A percentile compares a stretch with the other conserved stretches of the same genome.
Evolutionary conservation across 2,797 vertebrate genomes (phyloP).

Genomic region (Hybognathus amarus): DNA sequence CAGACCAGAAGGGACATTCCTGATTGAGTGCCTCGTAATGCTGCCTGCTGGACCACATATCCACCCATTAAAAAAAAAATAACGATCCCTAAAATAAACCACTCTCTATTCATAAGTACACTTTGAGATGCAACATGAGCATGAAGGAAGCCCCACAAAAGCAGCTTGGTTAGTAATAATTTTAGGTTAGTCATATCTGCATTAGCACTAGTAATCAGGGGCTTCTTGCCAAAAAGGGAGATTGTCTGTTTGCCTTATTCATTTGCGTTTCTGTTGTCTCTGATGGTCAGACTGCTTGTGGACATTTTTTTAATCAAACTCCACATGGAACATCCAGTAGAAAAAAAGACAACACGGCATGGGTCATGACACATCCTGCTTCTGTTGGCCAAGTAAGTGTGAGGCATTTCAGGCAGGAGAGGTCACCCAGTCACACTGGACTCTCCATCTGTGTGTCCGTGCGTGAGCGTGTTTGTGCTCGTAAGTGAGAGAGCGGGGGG

Average conservation of each 20-base stretch:
- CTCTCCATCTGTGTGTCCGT: slow-evolving; percentile 44
- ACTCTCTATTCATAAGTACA: not conserved
- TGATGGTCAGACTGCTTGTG: slow-evolving; percentile 59
- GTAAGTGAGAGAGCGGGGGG: slow-evolving; percentile 45
- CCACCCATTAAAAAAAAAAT: not conserved
- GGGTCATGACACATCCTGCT: slow-evolving; percentile 79
- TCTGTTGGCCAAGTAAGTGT: slow-evolving; percentile 71
- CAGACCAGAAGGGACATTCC: slow-evolving; percentile 46
- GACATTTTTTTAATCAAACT: slow-evolving; percentile 64
- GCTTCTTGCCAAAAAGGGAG: not conserved
- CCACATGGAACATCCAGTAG: slow-evolving; percentile 68
- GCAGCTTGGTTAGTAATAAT: not conserved
- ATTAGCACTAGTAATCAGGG: not conserved
- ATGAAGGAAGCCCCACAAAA: not conserved
- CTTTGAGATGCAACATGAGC: not conserved
- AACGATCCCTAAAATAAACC: not conserved
- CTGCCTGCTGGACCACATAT: slow-evolving; percentile 22
- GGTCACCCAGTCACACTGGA: slow-evolving; percentile 74
- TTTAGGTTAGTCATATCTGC: not conserved
- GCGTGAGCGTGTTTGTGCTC: not conserved
- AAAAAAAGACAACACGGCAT: slow-evolving; percentile 69
- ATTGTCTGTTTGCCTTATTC: slow-evolving; percentile 48
- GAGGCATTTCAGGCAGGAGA: slow-evolving; percentile 71
- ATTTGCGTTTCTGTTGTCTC: slow-evolving; percentile 62
- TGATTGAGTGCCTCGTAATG: slow-evolving; percentile 44